A percentile compares a stretch with the other conserved stretches of the same genome.
phyloP scores from a whole-genome alignment of 2,888 invertebrate species.

The Helobdella robusta region DNA sequence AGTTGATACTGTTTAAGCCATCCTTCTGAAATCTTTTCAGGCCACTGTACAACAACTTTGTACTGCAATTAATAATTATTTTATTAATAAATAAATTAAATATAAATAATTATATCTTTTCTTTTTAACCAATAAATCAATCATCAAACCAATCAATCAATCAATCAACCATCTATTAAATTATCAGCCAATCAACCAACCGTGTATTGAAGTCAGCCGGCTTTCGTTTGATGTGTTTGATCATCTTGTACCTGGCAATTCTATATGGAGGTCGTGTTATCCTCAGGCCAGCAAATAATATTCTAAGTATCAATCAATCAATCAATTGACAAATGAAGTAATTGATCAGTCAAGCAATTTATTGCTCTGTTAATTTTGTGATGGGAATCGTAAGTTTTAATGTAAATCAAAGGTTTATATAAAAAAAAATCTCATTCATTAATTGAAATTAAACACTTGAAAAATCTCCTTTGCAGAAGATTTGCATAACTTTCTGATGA shows the following conservation, averaged over 20 bases:
- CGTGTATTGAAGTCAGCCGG: slow-evolving; percentile 41
- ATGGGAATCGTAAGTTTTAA: too few relatives aligned
- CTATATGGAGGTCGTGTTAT: slow-evolving; percentile 84
- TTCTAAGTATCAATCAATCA: slow-evolving; percentile 39
- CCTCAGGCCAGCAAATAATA: slow-evolving; percentile 59
- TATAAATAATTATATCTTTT: not conserved
- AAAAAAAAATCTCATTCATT: too few relatives aligned
- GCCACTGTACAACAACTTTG: slow-evolving; percentile 72
- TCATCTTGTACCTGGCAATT: slow-evolving; percentile 89
- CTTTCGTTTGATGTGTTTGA: slow-evolving; percentile 62
- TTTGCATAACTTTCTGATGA: too few relatives aligned
- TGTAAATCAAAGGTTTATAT: too few relatives aligned
- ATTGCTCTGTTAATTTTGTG: too few relatives aligned
- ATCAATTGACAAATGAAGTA: too few relatives aligned
- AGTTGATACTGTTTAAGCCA: slow-evolving; percentile 74
- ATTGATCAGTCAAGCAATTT: too few relatives aligned
- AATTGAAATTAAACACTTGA: too few relatives aligned
- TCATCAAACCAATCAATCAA: not conserved
- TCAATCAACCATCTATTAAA: not conserved
- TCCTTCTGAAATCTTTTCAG: slow-evolving; percentile 73
- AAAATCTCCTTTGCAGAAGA: too few relatives aligned
- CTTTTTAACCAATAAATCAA: not conserved
- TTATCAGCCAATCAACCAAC: slow-evolving; percentile 33
- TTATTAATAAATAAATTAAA: not conserved
- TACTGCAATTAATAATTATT: slow-evolving; percentile 54